Percentiles rank a stretch among this genome's conserved stretches.
These are phyloP conservation scores for Stegana nigrithorax DNA, from an alignment of 2,888 invertebrate species.

Conservation along the genomic window DNA sequence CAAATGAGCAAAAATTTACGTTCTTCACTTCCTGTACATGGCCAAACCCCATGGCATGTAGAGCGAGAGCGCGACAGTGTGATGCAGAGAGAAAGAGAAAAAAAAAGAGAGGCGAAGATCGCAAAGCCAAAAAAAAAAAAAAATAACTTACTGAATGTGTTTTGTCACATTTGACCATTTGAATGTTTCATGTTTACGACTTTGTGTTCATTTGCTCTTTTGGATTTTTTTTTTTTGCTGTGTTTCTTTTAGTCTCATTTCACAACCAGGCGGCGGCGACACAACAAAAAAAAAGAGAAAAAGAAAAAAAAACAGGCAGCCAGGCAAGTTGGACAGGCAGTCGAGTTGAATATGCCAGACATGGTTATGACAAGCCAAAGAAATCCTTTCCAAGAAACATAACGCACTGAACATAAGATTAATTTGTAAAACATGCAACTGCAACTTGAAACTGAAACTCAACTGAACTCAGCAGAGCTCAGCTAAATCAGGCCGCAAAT, in stretches of 20 bases:
- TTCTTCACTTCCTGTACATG: no score
- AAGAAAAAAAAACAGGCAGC: not conserved
- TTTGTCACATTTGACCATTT: conserved; percentile 48
- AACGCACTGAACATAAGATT: conserved; percentile 47
- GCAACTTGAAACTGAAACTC: no score
- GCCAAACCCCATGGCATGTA: no score
- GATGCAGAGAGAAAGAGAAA: no score
- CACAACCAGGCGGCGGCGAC: conserved; percentile 27
- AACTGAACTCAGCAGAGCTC: no score
- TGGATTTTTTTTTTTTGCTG: conserved; percentile 48
- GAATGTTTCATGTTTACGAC: conserved; percentile 46
- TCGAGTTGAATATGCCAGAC: conserved; percentile 43
- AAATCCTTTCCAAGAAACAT: conserved; percentile 60
- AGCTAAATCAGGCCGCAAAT: no score
- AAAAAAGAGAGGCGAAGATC: not conserved
- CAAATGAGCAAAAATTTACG: no score
- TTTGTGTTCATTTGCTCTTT: conserved; percentile 45
- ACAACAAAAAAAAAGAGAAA: no score
- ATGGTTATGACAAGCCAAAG: conserved; percentile 56
- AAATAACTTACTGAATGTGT: not conserved
- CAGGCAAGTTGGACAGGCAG: no score
- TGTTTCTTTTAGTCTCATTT: conserved; percentile 38
- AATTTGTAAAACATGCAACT: no score
- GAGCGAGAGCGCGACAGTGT: no score
- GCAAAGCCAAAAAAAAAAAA: not conserved